Base-by-base conservation (phyloP, 1,140 invertebrate genomes). In the Varroa destructor region DNA sequence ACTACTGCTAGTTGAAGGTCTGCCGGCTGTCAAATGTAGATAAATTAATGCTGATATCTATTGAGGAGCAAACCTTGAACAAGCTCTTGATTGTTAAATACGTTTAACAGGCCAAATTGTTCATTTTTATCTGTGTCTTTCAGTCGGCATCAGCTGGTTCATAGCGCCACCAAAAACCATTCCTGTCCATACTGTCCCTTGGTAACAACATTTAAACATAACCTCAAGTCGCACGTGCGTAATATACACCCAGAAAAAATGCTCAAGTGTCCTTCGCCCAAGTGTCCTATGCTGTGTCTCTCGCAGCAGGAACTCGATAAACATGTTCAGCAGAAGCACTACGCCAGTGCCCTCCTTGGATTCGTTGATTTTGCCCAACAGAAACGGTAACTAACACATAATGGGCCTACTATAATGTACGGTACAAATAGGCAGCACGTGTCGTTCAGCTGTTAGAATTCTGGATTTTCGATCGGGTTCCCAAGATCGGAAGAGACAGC, bases 211-310 rank as follows among this genome's bases (percentile, higher is more conserved):
- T 67, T 67, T 8, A 67, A 67, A 67, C 61, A 67, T 64, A 73
- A 73, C 70, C 72, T 73, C 12, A 43, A 67, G 25, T 57, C 70
- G 57, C 73, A 73, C 54, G 55, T 73, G 8, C 71, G 71, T 43
- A 73, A 54, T 25, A 73, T 73, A 8, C 73, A 73, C 54, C 75
- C 73, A 58, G 73, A 73, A 43, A 79, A 79, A 73, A 73, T 67
- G 61, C 61, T 67, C 37, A 67, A 67, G 40, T 67, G 61, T 67
- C 61, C 61, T 14, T 67, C 61, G 8, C 61, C 61, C 10, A 67
- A 67, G 40, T 67, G 61, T 40, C 61, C 61, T 5, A 67, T 67
- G 61, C 36, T 67, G 14, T 67, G 61, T 40, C 61, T 67, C 36
- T 67, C 61, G 61, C 61, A 67, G 8, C 61, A 67, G 61, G 61